These are phyloP conservation scores for Drosophila dunni DNA, from an alignment of 1,140 invertebrate genomes.

Conservation along the genomic window DNA sequence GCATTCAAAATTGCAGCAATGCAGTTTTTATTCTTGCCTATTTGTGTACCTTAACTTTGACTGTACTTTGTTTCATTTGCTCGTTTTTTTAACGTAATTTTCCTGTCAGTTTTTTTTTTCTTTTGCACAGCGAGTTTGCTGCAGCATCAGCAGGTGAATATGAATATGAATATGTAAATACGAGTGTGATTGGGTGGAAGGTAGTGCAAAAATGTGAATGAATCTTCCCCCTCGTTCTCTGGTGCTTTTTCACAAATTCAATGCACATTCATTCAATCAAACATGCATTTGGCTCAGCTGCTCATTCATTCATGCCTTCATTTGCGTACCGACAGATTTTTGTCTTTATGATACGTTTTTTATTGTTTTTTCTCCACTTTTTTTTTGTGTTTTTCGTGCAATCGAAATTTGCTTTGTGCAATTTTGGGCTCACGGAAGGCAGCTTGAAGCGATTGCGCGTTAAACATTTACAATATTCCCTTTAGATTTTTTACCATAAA, in stretches of 20 bases:
- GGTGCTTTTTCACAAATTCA: conserved; percentile 54
- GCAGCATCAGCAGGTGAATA: conserved; percentile 39
- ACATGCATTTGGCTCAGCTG: conserved; percentile 59
- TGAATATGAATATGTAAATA: conserved; percentile 43
- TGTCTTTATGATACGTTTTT: conserved; percentile 30
- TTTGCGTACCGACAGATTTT: conserved; percentile 53
- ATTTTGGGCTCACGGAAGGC: conserved; percentile 36
- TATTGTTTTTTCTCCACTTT: background rate
- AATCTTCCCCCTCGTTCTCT: conserved; percentile 30
- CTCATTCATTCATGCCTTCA: conserved; percentile 61
- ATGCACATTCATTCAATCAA: conserved; percentile 72
- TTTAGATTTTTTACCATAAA: conserved; percentile 15
- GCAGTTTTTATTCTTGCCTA: conserved; percentile 48
- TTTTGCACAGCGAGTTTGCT: conserved; percentile 14
- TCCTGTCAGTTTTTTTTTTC: conserved; percentile 38
- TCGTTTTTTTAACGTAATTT: conserved; percentile 63
- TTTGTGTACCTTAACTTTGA: conserved; percentile 38
- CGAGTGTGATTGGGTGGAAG: conserved; percentile 12
- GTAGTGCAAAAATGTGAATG: conserved; percentile 4
- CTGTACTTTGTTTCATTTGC: conserved; percentile 44
- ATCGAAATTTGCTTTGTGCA: conserved; percentile 51
- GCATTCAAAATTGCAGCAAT: conserved; percentile 68
- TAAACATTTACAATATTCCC: background rate
- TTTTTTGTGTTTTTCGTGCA: conserved; percentile 15
- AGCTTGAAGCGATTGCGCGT: conserved; percentile 34